Evolutionary conservation across 92 coral and sea anemone genomes (phyloP), one percentile per base, ranked within the genome.

Genomic region (Muricea muricata): DNA sequence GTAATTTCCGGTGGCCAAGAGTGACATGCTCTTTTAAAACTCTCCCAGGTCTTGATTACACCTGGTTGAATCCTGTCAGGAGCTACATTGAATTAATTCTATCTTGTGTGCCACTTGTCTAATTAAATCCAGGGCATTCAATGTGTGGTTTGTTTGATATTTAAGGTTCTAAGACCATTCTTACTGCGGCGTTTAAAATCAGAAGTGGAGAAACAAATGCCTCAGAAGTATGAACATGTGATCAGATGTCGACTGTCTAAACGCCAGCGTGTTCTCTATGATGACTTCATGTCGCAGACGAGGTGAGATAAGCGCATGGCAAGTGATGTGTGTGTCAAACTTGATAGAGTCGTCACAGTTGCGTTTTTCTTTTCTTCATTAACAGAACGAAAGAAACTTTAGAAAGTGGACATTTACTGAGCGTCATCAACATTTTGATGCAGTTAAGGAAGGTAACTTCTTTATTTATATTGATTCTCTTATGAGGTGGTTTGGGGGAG

Each of bases 141-240:
- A n/a, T n/a, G n/a, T n/a, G n/a, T n/a, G n/a, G n/a, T n/a, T n/a
- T n/a, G n/a, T n/a, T n/a, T n/a, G n/a, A n/a, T n/a, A n/a, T n/a
- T n/a, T n/a, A n/a, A 96, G 99, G 97, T 97, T 85, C 88, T 97
- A 0, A 89, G 99, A 57, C 99, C 99, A 9, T 97, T 97, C 83
- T 78, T 97, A 26, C 63, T 97, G 67, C 90, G 99, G 67, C 91
- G 99, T 80, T 87, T 97, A 54, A 95, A 97, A 72, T 75, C 70
- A 6, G 99, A 97, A 56, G 99, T 97, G 57, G 99, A 97, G 75
- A 97, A 91, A 13, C 99, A 97, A 78, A 97, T 97, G 99, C 99
- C 99, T 13, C 89, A 97, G 88, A 97, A 97, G 73, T 97, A 97
- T 70, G 99, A 97, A 33, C 99, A 97, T 75, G 90, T 97, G 25